Conservation (phyloP, 2,797 vertebrate species). For the Arctocebus calabarensis region DNA sequence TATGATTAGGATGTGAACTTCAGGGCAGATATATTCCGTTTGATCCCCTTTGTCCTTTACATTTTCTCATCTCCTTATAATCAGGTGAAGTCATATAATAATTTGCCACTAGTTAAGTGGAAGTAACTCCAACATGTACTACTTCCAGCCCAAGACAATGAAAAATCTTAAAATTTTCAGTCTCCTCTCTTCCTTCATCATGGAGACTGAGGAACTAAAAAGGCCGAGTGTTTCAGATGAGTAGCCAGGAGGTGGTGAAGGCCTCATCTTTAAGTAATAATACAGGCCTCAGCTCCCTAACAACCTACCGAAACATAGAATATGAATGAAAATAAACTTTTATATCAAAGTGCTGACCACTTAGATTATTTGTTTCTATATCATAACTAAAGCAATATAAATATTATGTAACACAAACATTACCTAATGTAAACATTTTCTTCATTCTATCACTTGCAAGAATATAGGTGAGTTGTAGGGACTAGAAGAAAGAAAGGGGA, state of each 20-base stretch:
- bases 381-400: not conserved
- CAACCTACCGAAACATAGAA: not conserved
- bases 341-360: not conserved
- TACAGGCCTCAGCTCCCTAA: not conserved
- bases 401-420: not conserved
- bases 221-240: not conserved
- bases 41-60: fast-evolving
- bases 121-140: not conserved
- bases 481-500: not conserved
- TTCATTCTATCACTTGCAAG: not conserved
- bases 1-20: not conserved
- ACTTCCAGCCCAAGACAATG: not conserved
- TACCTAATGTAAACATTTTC: not conserved
- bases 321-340: not conserved
- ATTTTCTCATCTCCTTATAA: not conserved
- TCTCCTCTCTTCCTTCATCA: not conserved
- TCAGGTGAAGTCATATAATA: not conserved
- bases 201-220: not conserved
- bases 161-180: not conserved
- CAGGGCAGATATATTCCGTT: not conserved
- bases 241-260: not conserved
- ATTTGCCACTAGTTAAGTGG: not conserved
- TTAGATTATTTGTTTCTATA: not conserved
- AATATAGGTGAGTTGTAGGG: not conserved
- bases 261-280: not conserved